Percentiles rank a stretch among this genome's conserved stretches.
Conservation (phyloP, 1,140 invertebrate genomes). For the Drosophila mayri region DNA sequence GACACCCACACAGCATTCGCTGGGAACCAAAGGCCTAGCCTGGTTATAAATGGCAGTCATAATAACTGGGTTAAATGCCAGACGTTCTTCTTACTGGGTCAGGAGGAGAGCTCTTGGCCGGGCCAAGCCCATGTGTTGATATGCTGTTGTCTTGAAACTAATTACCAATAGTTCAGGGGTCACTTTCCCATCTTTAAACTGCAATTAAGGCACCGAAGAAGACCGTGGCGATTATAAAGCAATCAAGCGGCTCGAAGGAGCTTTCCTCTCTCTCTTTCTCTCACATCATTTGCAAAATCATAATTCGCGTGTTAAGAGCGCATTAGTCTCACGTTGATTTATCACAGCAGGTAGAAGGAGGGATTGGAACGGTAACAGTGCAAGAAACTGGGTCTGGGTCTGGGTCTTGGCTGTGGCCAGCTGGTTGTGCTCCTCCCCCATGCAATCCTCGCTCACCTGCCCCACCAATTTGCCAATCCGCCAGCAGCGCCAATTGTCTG, state of each 20-base stretch:
- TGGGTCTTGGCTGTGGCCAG: conserved; percentile 19
- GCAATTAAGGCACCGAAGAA: conserved; percentile 61
- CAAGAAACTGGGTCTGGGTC: conserved; percentile 70
- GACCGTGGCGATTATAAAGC: conserved; percentile 75
- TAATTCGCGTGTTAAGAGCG: conserved; percentile 84
- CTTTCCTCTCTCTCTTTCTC: conserved; percentile 11
- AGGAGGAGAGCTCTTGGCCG: conserved; percentile 6
- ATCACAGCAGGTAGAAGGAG: conserved; percentile 71
- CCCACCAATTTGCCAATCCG: conserved; percentile 12
- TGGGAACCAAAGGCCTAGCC: conserved; percentile 48
- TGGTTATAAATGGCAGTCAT: conserved; percentile 78
- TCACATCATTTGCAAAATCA: conserved; percentile 83
- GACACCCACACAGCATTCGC: conserved; percentile 63
- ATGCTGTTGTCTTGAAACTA: conserved; percentile 70
- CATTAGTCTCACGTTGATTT: conserved; percentile 84
- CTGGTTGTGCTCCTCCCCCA: conserved; percentile 30
- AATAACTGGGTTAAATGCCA: conserved; percentile 80
- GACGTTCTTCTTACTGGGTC: conserved; percentile 59
- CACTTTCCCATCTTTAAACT: conserved; percentile 67
- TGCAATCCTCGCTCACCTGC: conserved; percentile 13
- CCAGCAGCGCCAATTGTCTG: conserved; percentile 46
- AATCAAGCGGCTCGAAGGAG: conserved; percentile 57
- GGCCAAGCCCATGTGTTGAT: conserved; percentile 64
- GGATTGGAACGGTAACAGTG: conserved; percentile 30
- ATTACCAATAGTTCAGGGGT: conserved; percentile 78